Conservation (phyloP, 2,113 vertebrate species). For the Ailurus styani region DNA sequence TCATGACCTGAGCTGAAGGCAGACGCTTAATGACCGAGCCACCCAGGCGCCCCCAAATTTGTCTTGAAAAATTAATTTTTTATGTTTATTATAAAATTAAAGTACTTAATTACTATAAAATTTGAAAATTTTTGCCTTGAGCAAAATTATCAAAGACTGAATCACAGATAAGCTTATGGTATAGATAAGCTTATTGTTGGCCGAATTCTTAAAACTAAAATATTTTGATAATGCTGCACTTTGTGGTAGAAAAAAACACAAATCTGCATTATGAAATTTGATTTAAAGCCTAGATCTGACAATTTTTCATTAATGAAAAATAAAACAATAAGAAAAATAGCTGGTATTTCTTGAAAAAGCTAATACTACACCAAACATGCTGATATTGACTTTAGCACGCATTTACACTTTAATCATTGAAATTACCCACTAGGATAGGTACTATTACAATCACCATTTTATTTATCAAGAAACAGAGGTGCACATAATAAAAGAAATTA, state of each 20-base stretch:
- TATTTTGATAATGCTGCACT: not conserved
- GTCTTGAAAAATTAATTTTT: not conserved
- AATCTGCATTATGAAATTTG: not conserved
- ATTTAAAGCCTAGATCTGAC: not conserved
- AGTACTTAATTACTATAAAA: not conserved
- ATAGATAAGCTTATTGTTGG: not conserved
- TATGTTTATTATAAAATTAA: not conserved
- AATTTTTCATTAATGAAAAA: not conserved
- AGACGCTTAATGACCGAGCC: no score
- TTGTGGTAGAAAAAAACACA: not conserved
- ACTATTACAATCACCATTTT: not conserved
- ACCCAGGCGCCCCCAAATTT: no score
- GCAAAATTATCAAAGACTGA: not conserved
- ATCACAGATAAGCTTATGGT: not conserved
- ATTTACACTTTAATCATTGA: not conserved
- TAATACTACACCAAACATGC: not conserved
- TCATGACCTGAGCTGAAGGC: no score
- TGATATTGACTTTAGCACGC: not conserved
- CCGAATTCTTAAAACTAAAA: constrained; percentile 3
- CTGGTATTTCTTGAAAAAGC: not conserved
- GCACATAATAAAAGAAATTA: not conserved
- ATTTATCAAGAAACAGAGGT: not conserved
- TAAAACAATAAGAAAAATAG: not conserved
- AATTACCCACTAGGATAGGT: not conserved
- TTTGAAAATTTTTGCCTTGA: not conserved